Evolutionary conservation across 2,888 invertebrate genomes (phyloP).

Genomic region (Chesias legatella): DNA sequence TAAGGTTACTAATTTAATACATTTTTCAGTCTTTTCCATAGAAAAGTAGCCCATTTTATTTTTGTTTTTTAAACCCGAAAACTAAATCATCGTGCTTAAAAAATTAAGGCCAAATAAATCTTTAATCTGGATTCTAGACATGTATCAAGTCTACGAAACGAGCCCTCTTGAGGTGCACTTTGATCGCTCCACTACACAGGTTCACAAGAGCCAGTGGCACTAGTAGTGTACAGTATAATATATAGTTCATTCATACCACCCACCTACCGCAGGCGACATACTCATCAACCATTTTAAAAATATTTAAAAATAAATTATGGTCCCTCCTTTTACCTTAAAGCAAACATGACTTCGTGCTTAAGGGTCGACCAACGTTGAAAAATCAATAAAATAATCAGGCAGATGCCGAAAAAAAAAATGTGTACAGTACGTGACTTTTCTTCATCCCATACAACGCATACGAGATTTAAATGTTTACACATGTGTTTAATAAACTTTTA

Average conservation of each 20-base stretch:
- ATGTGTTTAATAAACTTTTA: constrained; percentile 13
- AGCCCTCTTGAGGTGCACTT: too few species aligned
- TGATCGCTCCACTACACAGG: background rate
- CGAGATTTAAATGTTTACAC: constrained; percentile 8
- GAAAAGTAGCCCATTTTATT: too few species aligned
- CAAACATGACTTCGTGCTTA: constrained; percentile 33
- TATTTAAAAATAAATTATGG: constrained; percentile 38
- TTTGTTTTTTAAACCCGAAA: too few species aligned
- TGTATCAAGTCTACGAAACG: too few species aligned
- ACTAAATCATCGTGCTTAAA: too few species aligned
- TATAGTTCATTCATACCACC: background rate
- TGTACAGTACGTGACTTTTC: constrained; percentile 26
- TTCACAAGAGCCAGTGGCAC: background rate
- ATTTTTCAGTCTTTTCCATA: too few species aligned
- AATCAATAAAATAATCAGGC: constrained; percentile 22
- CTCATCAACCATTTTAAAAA: constrained; percentile 26
- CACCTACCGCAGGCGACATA: constrained; percentile 8
- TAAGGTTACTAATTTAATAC: too few species aligned
- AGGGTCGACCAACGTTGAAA: constrained; percentile 24
- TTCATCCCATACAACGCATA: background rate
- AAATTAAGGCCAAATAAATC: too few species aligned
- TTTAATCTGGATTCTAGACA: too few species aligned
- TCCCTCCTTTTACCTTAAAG: constrained; percentile 14
- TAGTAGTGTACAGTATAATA: too few species aligned
- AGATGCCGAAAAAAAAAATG: constrained; percentile 12